A percentile compares a stretch with the other conserved stretches of the same genome.
Evolutionary conservation across 2,888 invertebrate genomes (phyloP).

Genomic region (Timandra comae): DNA sequence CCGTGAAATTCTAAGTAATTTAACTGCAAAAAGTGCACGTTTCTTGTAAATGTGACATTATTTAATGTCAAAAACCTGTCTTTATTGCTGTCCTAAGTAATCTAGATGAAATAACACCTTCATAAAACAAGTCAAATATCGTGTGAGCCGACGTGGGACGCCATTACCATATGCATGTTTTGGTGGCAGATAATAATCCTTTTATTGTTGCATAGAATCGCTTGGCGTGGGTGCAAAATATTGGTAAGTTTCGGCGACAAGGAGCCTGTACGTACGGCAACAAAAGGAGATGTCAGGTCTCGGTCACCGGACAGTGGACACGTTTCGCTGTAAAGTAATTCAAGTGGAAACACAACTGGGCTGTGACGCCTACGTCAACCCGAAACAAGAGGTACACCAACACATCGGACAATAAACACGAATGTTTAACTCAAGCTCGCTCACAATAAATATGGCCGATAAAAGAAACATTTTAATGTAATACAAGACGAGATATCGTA

Average conservation of each 20-base stretch:
- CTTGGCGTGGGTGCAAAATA: conserved; percentile 54
- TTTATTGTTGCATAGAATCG: conserved; percentile 56
- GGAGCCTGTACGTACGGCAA: conserved; percentile 36
- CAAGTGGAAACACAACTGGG: conserved; percentile 50
- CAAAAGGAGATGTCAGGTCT: conserved; percentile 42
- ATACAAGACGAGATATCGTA: conserved; percentile 48
- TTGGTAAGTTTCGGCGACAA: conserved; percentile 35
- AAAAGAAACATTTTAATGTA: conserved; percentile 57
- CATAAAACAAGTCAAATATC: conserved; percentile 50
- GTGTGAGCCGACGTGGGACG: conserved; percentile 54
- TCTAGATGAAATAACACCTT: conserved; percentile 67
- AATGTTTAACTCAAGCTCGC: conserved; percentile 55
- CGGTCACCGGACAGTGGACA: conserved; percentile 24
- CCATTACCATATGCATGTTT: conserved; percentile 49
- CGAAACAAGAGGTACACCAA: conserved; percentile 47
- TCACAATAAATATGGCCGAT: conserved; percentile 68
- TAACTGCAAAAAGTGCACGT: conserved; percentile 69
- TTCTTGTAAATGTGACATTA: conserved; percentile 47
- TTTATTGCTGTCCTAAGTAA: conserved; percentile 59
- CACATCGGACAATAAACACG: conserved; percentile 52
- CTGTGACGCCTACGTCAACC: conserved; percentile 64
- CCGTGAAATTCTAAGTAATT: conserved; percentile 49
- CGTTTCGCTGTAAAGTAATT: conserved; percentile 39
- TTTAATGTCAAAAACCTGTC: conserved; percentile 54
- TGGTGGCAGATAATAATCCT: conserved; percentile 42